Evolutionary conservation across 2,797 vertebrate species (phyloP), one percentile per base, ranked within the genome.

Genomic region (Garrulus glandarius): DNA sequence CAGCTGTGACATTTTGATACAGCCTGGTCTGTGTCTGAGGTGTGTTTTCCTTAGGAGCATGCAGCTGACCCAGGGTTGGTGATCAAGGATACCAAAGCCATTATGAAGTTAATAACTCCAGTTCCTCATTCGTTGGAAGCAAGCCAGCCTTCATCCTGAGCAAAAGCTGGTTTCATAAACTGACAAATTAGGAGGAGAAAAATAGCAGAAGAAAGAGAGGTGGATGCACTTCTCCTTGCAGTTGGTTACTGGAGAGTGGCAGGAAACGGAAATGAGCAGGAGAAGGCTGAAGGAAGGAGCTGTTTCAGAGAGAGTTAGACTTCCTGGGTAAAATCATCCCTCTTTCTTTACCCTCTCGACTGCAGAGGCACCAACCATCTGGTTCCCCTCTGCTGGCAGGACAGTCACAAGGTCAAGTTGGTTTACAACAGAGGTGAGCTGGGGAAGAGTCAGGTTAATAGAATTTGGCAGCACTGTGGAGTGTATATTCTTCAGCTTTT

Each of bases 401-500:
- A 46, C 18, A 41, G 43, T 50, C 70, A 29, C 1, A 5, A 29
- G 13, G 37, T 67, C 57, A 53, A 29, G 27, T 2, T 79, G 49
- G 43, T 85, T 85, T 90, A 67, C 50, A 87, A 18, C 43, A 83
- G 23, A 60, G 30, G 26, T 5, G 32, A 84, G 60, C 44, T 59
- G 71, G n/a, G 30, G 21, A 84, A 87, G 46, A 69, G 70, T n/a
- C 56, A 53, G 44, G n/a, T 89, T 52, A 75, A 79, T 49, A 72
- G 67, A 82, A 94, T 94, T 89, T 79, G 68, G 63, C 49, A 74
- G 50, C 60, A 55, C 44, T 72, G 60, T 15, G 46, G 34, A 79
- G n/a, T 14, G 12, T 71, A 52, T 86, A 94, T 95, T 89, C 80
- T 95, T 88, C 71, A 70, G n/a, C 22, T 78, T 93, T 96, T 90